Conservation (phyloP, 2,113 vertebrate species). For the Notiomystis cincta region DNA sequence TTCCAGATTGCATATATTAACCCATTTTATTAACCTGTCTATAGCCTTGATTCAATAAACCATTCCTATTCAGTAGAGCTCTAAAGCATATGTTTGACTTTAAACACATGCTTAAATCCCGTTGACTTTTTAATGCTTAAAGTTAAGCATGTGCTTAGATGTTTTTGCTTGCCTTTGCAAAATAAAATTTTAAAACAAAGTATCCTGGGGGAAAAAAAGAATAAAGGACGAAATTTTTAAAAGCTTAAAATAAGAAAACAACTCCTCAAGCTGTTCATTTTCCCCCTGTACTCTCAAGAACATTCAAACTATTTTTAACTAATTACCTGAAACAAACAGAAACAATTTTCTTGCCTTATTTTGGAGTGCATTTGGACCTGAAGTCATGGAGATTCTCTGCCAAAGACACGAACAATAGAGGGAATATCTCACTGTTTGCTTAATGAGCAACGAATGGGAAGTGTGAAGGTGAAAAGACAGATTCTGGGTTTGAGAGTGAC, state of each 20-base stretch:
- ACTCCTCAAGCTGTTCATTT: not conserved
- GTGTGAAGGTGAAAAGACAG: slow-evolving; percentile 69
- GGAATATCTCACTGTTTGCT: slow-evolving; percentile 63
- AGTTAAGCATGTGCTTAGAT: slow-evolving; percentile 56
- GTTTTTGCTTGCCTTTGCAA: not conserved
- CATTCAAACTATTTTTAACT: not conserved
- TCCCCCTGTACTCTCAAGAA: not conserved
- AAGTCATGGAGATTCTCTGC: slow-evolving; percentile 12
- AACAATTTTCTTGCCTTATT: not conserved
- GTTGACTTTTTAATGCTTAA: slow-evolving; percentile 65
- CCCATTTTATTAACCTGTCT: slow-evolving; percentile 57
- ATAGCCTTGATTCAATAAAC: slow-evolving; percentile 58
- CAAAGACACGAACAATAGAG: slow-evolving; percentile 34
- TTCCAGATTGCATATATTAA: slow-evolving; percentile 49
- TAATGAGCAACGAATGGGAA: slow-evolving; percentile 65
- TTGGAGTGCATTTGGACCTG: not conserved
- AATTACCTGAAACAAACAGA: slow-evolving; percentile 38
- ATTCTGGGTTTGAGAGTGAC: slow-evolving; percentile 50
- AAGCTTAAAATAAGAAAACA: not conserved
- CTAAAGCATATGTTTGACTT: slow-evolving; percentile 64
- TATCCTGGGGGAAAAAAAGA: not conserved
- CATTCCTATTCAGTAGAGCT: slow-evolving; percentile 44
- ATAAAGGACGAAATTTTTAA: not conserved
- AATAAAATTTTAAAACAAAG: not conserved
- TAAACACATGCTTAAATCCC: slow-evolving; percentile 62